These are phyloP conservation scores for Micronycteris hirsuta DNA, from an alignment of 2,113 vertebrate genomes.

Conservation along the genomic window DNA sequence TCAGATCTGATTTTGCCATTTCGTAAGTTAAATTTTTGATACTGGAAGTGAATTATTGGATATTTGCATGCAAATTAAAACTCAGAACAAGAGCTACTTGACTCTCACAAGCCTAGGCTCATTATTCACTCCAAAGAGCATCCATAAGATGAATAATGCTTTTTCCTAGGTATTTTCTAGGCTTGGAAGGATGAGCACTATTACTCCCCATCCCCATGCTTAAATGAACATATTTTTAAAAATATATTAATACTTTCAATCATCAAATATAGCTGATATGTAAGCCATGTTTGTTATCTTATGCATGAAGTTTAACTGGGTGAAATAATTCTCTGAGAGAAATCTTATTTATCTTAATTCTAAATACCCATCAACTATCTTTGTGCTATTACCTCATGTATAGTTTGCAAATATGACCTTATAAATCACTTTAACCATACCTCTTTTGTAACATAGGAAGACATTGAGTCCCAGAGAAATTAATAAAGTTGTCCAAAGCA, in stretches of 20 bases:
- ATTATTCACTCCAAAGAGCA: neutral
- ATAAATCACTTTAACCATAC: neutral
- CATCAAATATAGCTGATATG: neutral
- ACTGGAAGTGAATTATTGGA: neutral
- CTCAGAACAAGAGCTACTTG: neutral
- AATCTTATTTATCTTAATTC: slow-evolving; percentile 2
- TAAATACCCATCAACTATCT: neutral
- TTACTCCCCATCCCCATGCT: neutral
- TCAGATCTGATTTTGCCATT: neutral
- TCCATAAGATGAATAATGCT: neutral
- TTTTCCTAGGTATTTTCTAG: neutral
- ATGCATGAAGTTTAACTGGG: neutral
- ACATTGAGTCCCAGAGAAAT: neutral
- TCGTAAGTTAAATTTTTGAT: neutral
- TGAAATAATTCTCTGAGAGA: neutral
- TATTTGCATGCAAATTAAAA: neutral
- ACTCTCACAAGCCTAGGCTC: neutral
- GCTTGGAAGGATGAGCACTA: neutral
- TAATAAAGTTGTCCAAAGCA: neutral
- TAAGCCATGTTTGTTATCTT: neutral
- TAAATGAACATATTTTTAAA: neutral
- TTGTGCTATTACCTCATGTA: neutral
- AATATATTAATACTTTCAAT: neutral
- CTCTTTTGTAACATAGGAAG: neutral
- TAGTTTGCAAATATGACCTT: neutral